Evolutionary conservation across 2,113 vertebrate species (phyloP).

Genomic region (Paracanthobrama guichenoti): DNA sequence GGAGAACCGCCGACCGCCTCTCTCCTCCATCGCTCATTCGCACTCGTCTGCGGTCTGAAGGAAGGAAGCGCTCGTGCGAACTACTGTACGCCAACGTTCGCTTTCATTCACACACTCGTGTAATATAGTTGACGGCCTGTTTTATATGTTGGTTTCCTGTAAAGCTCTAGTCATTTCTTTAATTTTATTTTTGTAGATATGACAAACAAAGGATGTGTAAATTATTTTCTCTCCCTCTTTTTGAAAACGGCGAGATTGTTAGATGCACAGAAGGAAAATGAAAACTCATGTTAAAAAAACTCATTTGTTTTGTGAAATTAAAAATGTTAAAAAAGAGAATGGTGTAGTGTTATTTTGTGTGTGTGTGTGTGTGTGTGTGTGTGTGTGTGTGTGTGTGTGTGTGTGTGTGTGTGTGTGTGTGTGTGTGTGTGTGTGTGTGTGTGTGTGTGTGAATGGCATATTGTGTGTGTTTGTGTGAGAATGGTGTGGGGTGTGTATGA

Average conservation of each 20-base stretch:
- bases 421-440: too few relatives aligned
- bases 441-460: too few relatives aligned
- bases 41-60: constrained; percentile 41
- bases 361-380: too few relatives aligned
- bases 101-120: constrained; percentile 55
- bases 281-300: constrained; percentile 63
- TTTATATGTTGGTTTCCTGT: constrained; percentile 73
- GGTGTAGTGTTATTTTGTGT: too few relatives aligned
- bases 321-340: constrained; percentile 57
- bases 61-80: constrained; percentile 69
- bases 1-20: too few relatives aligned
- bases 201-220: constrained; percentile 73
- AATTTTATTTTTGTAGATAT: constrained; percentile 82
- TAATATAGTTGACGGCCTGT: constrained; percentile 75
- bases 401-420: too few relatives aligned
- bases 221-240: constrained; percentile 78
- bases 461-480: too few relatives aligned
- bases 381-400: too few relatives aligned
- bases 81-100: constrained; percentile 66
- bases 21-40: constrained; percentile 22
- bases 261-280: constrained; percentile 73
- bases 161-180: constrained; percentile 74
- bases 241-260: constrained; percentile 71
- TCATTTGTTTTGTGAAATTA: constrained; percentile 79
- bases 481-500: too few relatives aligned